phyloP scores from a whole-genome alignment of 1,140 invertebrate species.

The Kradibia gibbosae region DNA sequence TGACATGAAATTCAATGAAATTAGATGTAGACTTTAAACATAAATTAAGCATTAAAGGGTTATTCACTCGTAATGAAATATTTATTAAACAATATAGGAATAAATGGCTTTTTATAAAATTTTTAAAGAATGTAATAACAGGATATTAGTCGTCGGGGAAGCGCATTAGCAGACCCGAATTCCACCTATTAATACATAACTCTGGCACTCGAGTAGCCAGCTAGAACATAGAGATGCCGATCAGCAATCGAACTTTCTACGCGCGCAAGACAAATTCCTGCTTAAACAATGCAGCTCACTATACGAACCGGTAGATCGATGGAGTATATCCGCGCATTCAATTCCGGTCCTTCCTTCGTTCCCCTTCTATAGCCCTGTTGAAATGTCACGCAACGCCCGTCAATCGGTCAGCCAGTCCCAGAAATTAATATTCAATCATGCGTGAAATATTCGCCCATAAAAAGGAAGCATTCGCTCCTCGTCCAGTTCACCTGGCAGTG shows the following conservation, averaged over 20 bases:
- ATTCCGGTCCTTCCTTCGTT: no score
- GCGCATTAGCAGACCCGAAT: background rate
- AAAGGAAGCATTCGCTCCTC: constrained; percentile 22
- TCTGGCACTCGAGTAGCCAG: background rate
- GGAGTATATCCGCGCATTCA: background rate
- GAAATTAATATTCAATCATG: constrained; percentile 19
- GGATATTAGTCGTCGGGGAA: no score
- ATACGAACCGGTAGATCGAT: constrained; percentile 3
- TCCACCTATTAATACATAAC: background rate
- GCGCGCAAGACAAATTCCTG: background rate
- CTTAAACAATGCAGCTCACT: background rate
- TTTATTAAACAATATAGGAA: no score
- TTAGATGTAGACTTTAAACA: no score
- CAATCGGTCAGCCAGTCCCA: background rate
- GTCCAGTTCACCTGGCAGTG: no score
- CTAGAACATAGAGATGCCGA: background rate
- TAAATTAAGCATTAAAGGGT: no score
- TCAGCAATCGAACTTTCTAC: background rate
- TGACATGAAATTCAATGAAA: no score
- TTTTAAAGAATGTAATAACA: no score
- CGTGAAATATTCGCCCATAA: background rate
- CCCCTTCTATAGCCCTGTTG: no score
- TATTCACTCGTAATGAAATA: no score
- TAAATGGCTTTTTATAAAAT: no score
- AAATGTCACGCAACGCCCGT: no score